Percentiles rank a stretch among this genome's conserved stretches.
These are phyloP conservation scores for Sarcophilus harrisii DNA, from an alignment of 2,797 vertebrate genomes.

Conservation along the genomic window DNA sequence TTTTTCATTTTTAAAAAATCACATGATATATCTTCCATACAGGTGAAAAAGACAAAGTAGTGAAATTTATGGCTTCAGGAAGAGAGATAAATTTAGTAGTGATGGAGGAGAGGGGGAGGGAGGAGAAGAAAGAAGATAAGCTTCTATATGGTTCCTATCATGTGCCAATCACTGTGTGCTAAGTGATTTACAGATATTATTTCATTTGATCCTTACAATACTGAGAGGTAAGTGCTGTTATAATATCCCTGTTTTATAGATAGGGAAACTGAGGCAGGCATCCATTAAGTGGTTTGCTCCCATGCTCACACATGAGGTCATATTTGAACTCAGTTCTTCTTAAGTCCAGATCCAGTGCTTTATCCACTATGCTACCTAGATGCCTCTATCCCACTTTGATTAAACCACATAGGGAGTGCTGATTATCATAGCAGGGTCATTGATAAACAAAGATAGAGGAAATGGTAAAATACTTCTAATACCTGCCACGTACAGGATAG, in stretches of 20 bases:
- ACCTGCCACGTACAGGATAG: fast-evolving
- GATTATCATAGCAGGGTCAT: not conserved
- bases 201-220: not conserved
- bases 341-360: not conserved
- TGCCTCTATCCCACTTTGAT: not conserved
- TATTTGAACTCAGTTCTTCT: not conserved
- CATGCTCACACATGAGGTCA: not conserved
- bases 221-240: not conserved
- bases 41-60: not conserved
- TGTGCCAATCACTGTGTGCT: not conserved
- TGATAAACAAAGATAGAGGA: not conserved
- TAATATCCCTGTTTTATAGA: not conserved
- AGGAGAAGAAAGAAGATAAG: not conserved
- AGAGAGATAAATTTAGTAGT: not conserved
- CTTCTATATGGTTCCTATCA: not conserved
- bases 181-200: not conserved
- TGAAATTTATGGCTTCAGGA: not conserved
- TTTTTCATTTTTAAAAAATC: not conserved
- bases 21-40: not conserved
- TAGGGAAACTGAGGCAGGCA: not conserved
- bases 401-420: not conserved
- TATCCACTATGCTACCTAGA: not conserved
- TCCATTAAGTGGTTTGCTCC: not conserved
- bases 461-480: not conserved
- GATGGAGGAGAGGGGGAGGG: not conserved